Conservation (phyloP, 2,888 invertebrate species). For the Acleris laterana region DNA sequence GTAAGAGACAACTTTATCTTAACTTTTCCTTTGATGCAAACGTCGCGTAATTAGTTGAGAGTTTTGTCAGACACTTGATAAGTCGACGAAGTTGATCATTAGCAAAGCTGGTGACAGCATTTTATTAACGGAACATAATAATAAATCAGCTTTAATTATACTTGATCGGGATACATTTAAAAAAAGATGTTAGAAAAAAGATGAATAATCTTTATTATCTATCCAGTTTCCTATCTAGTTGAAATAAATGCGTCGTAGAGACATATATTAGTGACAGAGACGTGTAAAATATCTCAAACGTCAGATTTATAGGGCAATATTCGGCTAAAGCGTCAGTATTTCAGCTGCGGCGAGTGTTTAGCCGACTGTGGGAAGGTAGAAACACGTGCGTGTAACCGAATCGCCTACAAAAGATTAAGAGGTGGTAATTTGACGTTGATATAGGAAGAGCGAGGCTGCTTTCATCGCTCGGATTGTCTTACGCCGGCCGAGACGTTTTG, state of each 20-base stretch:
- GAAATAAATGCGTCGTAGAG: slow-evolving; percentile 65
- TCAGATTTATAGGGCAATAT: slow-evolving; percentile 74
- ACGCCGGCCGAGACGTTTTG: slow-evolving; percentile 64
- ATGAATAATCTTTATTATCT: slow-evolving; percentile 70
- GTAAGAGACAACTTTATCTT: background rate
- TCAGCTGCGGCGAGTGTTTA: slow-evolving; percentile 59
- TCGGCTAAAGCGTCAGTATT: slow-evolving; percentile 61
- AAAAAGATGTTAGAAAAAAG: slow-evolving; percentile 41
- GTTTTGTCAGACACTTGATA: background rate
- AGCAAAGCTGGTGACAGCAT: slow-evolving; percentile 19
- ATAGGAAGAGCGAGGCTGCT: slow-evolving; percentile 70
- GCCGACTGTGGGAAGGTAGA: slow-evolving; percentile 47
- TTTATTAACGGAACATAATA: slow-evolving; percentile 14
- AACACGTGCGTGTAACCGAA: slow-evolving; percentile 79
- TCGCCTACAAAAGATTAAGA: slow-evolving; percentile 80
- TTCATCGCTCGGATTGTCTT: slow-evolving; percentile 76
- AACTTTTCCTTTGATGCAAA: too few species aligned
- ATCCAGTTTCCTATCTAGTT: slow-evolving; percentile 39
- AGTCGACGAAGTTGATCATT: slow-evolving; percentile 19
- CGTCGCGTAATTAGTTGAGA: background rate
- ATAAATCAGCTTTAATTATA: slow-evolving; percentile 34
- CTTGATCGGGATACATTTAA: slow-evolving; percentile 24
- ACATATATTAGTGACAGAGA: slow-evolving; percentile 74
- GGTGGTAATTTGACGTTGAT: slow-evolving; percentile 84
- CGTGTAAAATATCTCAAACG: slow-evolving; percentile 79